These are phyloP conservation scores for Cyprinus carpio DNA, from an alignment of 2,113 vertebrate genomes.

Conservation along the genomic window DNA sequence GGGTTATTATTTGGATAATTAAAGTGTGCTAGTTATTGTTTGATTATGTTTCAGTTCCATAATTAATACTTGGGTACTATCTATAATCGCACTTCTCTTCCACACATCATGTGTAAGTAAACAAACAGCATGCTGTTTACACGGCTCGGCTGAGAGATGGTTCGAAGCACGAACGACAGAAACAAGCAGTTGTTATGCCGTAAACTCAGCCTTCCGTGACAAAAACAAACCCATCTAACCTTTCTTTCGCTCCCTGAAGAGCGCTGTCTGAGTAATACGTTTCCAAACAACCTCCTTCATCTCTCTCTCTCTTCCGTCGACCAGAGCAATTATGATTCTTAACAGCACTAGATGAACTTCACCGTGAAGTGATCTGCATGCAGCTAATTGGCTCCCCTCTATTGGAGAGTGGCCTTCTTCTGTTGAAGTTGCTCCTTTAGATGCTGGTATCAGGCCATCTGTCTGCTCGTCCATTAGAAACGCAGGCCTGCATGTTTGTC, in stretches of 20 bases:
- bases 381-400: slow-evolving; percentile 61
- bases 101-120: background rate
- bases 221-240: slow-evolving; percentile 36
- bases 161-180: slow-evolving; percentile 1
- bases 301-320: slow-evolving; percentile 40
- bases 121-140: slow-evolving; percentile 35
- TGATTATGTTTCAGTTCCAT: slow-evolving; percentile 7
- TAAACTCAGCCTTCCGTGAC: slow-evolving; percentile 28
- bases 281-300: slow-evolving; percentile 34
- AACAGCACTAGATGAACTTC: slow-evolving; percentile 61
- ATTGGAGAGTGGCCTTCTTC: slow-evolving; percentile 41
- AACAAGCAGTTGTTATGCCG: slow-evolving; percentile 37
- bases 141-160: background rate
- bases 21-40: slow-evolving; percentile 14
- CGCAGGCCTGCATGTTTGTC: background rate
- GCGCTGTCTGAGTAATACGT: slow-evolving; percentile 36
- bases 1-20: slow-evolving; percentile 13
- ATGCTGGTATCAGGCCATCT: slow-evolving; percentile 34
- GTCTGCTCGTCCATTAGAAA: slow-evolving; percentile 3
- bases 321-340: slow-evolving; percentile 62
- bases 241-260: slow-evolving; percentile 17
- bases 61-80: slow-evolving; percentile 27
- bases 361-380: slow-evolving; percentile 31
- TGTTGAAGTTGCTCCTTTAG: slow-evolving; percentile 39
- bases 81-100: slow-evolving; percentile 7